Conservation (phyloP, 2,797 vertebrate species). For the Phataginus tricuspis region DNA sequence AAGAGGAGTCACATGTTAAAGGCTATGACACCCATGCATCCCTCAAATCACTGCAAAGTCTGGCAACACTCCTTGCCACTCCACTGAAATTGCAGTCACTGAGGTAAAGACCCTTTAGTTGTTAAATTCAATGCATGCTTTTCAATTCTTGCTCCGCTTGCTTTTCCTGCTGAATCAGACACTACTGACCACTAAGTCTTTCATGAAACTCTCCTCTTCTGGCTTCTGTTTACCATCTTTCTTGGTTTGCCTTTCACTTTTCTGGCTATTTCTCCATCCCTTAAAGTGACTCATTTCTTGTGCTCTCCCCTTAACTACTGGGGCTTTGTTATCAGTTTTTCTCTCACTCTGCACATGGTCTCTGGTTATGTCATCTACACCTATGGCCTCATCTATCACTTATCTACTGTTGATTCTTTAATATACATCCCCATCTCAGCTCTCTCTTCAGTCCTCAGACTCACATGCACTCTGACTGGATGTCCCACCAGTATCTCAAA, state of each 20-base stretch:
- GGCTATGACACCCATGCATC: background rate
- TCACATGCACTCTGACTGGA: background rate
- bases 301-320: background rate
- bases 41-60: background rate
- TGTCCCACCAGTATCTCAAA: background rate
- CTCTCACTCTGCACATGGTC: conserved; percentile 15
- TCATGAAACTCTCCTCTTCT: background rate
- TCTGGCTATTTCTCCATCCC: background rate
- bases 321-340: background rate
- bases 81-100: background rate
- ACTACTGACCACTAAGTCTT: background rate
- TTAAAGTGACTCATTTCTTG: conserved; percentile 25
- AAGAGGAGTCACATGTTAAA: background rate
- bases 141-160: background rate
- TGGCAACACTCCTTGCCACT: background rate
- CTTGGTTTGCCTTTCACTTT: background rate
- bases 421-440: background rate
- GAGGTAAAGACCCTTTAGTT: background rate
- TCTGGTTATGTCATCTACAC: background rate
- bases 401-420: conserved; percentile 22
- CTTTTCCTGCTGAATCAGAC: conserved; percentile 13
- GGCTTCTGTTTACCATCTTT: background rate
- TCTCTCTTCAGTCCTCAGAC: conserved; percentile 7
- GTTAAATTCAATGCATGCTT: background rate
- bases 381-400: background rate